These are phyloP conservation scores for Alca torda DNA, from an alignment of 2,797 vertebrate species.

Conservation along the genomic window DNA sequence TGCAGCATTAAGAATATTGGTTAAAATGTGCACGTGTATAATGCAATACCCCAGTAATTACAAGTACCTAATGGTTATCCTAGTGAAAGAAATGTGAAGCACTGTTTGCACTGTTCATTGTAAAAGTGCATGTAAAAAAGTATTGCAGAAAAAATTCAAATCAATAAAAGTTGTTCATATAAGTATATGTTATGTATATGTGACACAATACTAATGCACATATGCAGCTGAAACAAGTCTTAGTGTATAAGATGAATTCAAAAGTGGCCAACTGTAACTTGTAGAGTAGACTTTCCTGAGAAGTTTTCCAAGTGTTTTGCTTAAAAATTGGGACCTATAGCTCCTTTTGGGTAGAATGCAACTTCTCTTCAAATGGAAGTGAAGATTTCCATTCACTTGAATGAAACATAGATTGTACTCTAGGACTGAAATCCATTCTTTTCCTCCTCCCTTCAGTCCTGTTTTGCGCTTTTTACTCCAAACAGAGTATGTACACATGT, in stretches of 20 bases:
- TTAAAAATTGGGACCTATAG: neutral
- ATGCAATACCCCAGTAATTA: neutral
- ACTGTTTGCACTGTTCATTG: neutral
- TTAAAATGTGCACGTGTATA: neutral
- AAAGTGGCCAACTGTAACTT: neutral
- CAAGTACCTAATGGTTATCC: neutral
- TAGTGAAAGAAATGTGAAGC: neutral
- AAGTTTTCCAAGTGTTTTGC: neutral
- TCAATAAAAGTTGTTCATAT: neutral
- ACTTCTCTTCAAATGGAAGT: neutral
- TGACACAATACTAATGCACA: neutral
- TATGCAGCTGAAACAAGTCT: neutral
- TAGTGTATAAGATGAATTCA: neutral
- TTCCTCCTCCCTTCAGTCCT: neutral
- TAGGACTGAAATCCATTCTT: neutral
- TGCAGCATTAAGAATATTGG: neutral
- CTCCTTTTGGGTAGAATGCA: neutral
- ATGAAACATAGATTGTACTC: neutral
- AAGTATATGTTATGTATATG: neutral
- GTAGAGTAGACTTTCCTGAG: neutral
- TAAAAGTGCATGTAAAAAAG: neutral
- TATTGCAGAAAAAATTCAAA: neutral
- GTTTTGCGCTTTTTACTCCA: neutral
- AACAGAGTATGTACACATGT: neutral
- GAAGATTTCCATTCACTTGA: neutral